Percentiles rank a stretch among this genome's conserved stretches.
phyloP scores from a whole-genome alignment of 2,113 vertebrate species.

The Corythornis vintsioides region DNA sequence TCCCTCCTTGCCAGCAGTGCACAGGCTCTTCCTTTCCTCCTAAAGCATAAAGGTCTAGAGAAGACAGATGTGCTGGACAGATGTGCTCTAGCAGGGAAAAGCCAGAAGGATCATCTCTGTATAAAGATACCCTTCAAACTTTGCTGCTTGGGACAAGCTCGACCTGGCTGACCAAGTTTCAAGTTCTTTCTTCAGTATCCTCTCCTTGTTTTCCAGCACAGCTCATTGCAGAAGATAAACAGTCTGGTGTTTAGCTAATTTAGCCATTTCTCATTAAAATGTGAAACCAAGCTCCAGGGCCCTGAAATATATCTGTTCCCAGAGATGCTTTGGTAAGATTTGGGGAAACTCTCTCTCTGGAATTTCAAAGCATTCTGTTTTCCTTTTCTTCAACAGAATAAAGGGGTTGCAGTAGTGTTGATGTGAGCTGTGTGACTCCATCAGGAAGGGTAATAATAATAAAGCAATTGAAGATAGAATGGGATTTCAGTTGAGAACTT shows the following conservation, averaged over 20 bases:
- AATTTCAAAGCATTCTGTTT: not conserved
- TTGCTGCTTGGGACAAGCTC: not conserved
- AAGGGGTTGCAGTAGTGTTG: not conserved
- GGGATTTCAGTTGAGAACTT: not conserved
- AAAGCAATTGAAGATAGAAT: not conserved
- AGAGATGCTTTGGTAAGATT: not conserved
- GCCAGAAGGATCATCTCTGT: not conserved
- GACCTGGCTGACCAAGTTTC: not conserved
- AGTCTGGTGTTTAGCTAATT: not conserved
- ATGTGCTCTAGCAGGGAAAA: not conserved
- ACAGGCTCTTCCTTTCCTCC: accelerated
- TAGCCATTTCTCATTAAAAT: not conserved
- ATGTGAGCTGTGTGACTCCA: not conserved
- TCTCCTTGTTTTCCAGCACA: not conserved
- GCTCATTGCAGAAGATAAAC: not conserved
- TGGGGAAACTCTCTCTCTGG: not conserved
- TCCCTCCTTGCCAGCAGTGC: not conserved
- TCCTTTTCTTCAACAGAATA: not conserved
- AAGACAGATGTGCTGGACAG: not conserved
- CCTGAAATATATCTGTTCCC: not conserved
- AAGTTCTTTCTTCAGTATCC: not conserved
- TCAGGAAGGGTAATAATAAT: not conserved
- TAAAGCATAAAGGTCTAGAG: not conserved
- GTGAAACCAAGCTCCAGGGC: not conserved
- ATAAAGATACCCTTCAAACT: not conserved